phyloP scores from a whole-genome alignment of 2,888 invertebrate species.

The Eremobia ochroleuca region DNA sequence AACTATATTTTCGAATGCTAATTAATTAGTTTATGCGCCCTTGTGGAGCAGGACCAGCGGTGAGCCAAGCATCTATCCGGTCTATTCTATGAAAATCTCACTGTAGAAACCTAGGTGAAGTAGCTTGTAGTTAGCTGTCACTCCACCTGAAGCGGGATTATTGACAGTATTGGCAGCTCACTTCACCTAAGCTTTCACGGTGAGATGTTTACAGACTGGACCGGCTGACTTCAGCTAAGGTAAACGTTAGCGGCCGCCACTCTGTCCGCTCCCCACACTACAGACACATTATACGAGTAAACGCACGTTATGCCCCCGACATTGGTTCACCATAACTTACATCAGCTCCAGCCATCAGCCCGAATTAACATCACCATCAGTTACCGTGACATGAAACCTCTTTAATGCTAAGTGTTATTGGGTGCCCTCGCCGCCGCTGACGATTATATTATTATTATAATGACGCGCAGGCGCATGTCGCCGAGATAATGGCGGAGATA shows the following conservation, averaged over 20 bases:
- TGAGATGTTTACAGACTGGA: neutral
- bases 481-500: constrained; percentile 35
- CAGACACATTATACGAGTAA: constrained; percentile 39
- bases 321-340: constrained; percentile 15
- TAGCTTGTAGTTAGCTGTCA: neutral
- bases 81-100: neutral
- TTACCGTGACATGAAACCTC: constrained; percentile 40
- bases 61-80: no score
- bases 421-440: constrained; percentile 6
- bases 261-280: neutral
- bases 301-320: neutral
- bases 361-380: constrained; percentile 35
- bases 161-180: neutral
- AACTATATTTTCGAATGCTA: no score
- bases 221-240: neutral
- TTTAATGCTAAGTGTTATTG: constrained; percentile 39
- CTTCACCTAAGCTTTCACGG: neutral
- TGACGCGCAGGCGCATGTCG: constrained; percentile 29
- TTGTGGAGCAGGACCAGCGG: no score
- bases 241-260: neutral
- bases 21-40: no score
- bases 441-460: constrained; percentile 45
- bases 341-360: constrained; percentile 10
- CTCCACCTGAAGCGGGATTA: neutral
- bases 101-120: neutral